Evolutionary conservation across 2,888 invertebrate species (phyloP).

Genomic region (Archips crataeganus): DNA sequence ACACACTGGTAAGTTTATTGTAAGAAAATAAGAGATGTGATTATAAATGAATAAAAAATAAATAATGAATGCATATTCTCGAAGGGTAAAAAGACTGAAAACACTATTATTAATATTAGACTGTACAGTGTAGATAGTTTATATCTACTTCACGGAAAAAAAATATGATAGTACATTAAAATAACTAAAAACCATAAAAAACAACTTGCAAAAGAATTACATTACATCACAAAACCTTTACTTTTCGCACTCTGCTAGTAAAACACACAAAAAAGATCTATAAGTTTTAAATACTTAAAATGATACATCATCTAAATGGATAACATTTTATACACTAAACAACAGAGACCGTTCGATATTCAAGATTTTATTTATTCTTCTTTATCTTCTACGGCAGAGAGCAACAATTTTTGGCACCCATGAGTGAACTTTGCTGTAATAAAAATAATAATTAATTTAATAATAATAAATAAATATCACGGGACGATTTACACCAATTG

Average conservation of each 20-base stretch:
- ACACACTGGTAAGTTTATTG: too few species aligned
- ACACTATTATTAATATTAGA: background rate
- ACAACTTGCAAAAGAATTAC: too few species aligned
- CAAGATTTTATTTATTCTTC: constrained; percentile 56
- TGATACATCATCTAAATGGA: background rate
- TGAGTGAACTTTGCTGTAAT: constrained; percentile 87
- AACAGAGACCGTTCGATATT: constrained; percentile 16
- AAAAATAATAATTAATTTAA: constrained; percentile 41
- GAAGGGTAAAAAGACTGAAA: background rate
- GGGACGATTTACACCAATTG: too few species aligned
- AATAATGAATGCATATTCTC: too few species aligned
- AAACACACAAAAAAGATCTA: background rate
- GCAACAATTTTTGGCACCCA: constrained; percentile 89
- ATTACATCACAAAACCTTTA: background rate
- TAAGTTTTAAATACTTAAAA: background rate
- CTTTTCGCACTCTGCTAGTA: background rate
- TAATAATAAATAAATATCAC: too few species aligned
- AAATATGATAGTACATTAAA: too few species aligned
- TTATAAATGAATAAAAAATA: background rate
- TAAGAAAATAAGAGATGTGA: too few species aligned
- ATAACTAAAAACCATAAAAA: too few species aligned
- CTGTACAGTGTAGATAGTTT: background rate
- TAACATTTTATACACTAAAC: background rate
- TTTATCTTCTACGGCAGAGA: constrained; percentile 91
- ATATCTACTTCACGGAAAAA: background rate